phyloP scores from a whole-genome alignment of 2,113 vertebrate genomes.

The Rhodinocichla rosea region DNA sequence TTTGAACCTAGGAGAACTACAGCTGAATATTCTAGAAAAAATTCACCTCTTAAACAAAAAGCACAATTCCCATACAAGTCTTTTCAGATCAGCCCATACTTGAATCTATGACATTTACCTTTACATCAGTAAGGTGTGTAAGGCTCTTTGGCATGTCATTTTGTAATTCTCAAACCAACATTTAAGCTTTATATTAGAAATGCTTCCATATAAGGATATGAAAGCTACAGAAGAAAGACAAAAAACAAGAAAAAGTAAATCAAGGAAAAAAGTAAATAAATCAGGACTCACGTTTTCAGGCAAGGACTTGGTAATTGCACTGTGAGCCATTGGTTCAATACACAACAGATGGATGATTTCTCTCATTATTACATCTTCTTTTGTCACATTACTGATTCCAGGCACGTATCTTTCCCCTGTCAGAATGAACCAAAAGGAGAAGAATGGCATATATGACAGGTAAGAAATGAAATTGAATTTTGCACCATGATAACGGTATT shows the following conservation, averaged over 20 bases:
- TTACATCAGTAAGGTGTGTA: background rate
- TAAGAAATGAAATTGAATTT: background rate
- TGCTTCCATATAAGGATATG: background rate
- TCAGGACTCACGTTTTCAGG: constrained; percentile 88
- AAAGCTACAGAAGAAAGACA: background rate
- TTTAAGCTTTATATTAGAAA: background rate
- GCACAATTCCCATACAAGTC: background rate
- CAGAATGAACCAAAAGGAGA: background rate
- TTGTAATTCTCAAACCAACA: background rate
- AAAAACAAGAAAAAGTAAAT: background rate
- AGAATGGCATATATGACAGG: background rate
- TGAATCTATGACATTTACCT: background rate
- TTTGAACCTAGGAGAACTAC: background rate
- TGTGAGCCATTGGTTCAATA: constrained; percentile 98
- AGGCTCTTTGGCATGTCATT: background rate
- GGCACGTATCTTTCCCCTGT: constrained; percentile 93
- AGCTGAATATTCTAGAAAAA: background rate
- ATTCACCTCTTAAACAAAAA: background rate
- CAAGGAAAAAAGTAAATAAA: background rate
- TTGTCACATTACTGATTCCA: constrained; percentile 89
- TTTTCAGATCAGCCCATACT: background rate
- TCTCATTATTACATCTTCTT: constrained; percentile 91
- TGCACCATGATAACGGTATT: background rate
- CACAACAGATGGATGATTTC: constrained; percentile 95
- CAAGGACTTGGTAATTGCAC: constrained; percentile 88